Evolutionary conservation across 2,888 invertebrate species (phyloP).

Genomic region (Ophioninae sp.): DNA sequence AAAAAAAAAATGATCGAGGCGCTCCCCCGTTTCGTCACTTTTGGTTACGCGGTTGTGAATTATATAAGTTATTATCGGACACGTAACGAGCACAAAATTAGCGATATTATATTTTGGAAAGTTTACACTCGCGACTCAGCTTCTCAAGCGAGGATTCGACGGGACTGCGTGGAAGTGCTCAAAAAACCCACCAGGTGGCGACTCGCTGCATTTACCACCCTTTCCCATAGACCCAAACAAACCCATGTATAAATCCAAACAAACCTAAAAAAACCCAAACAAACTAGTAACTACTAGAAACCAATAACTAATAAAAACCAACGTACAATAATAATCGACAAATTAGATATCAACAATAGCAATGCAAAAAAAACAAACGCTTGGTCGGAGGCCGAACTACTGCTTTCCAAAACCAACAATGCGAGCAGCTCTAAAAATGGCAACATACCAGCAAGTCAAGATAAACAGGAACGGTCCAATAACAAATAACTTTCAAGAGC

Average conservation of each 20-base stretch:
- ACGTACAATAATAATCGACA: too few species aligned
- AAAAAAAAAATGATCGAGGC: not conserved
- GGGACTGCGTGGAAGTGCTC: not conserved
- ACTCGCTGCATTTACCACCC: not conserved
- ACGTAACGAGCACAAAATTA: not conserved
- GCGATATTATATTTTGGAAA: not conserved
- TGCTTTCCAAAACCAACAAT: too few species aligned
- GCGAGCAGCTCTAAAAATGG: too few species aligned
- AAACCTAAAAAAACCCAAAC: too few species aligned
- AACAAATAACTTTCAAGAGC: not conserved
- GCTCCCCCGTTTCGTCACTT: not conserved
- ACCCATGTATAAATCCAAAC: too few species aligned
- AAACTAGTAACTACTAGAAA: too few species aligned
- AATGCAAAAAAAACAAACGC: too few species aligned
- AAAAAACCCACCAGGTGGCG: not conserved
- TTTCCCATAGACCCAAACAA: too few species aligned
- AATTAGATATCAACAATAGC: too few species aligned
- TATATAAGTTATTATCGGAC: not conserved
- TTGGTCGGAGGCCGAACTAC: too few species aligned
- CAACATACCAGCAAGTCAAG: too few species aligned
- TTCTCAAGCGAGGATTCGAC: not conserved
- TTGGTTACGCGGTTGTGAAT: not conserved
- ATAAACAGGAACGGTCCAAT: not conserved
- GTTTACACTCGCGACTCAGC: not conserved
- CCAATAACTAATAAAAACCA: too few species aligned